A percentile compares a stretch with the other conserved stretches of the same genome.
Conservation (phyloP, 2,797 vertebrate genomes). For the Chaetophractus vellerosus region DNA sequence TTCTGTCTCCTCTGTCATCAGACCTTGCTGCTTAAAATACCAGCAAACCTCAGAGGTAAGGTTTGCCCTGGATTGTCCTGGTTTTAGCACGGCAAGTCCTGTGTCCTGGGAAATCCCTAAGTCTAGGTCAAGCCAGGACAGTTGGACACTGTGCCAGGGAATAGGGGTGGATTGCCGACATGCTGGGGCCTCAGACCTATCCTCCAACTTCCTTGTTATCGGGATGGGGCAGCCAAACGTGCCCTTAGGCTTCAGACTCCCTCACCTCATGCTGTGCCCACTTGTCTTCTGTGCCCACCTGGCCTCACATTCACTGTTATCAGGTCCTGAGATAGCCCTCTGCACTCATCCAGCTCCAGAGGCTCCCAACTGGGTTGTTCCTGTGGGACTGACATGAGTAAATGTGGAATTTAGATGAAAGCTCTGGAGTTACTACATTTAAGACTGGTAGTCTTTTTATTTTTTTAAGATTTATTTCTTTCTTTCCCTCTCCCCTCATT, state of each 20-base stretch:
- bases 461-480: too few species aligned
- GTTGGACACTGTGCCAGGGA: background rate
- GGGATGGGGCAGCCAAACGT: background rate
- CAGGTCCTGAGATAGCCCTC: background rate
- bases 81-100: conserved; percentile 29
- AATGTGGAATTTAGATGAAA: conserved; percentile 6
- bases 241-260: background rate
- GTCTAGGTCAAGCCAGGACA: background rate
- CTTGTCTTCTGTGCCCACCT: background rate
- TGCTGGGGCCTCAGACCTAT: accelerated
- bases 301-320: background rate
- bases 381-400: background rate
- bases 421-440: conserved; percentile 40
- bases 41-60: conserved; percentile 10
- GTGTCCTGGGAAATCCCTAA: conserved; percentile 31
- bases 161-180: background rate
- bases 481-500: too few species aligned
- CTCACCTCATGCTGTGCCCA: too few species aligned
- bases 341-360: background rate
- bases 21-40: conserved; percentile 73
- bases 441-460: background rate
- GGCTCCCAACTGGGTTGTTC: background rate
- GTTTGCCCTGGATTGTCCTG: conserved; percentile 51
- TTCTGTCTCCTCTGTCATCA: conserved; percentile 51
- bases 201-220: background rate